Conservation (phyloP, 2,797 vertebrate genomes). For the Eulemur rubriventer region DNA sequence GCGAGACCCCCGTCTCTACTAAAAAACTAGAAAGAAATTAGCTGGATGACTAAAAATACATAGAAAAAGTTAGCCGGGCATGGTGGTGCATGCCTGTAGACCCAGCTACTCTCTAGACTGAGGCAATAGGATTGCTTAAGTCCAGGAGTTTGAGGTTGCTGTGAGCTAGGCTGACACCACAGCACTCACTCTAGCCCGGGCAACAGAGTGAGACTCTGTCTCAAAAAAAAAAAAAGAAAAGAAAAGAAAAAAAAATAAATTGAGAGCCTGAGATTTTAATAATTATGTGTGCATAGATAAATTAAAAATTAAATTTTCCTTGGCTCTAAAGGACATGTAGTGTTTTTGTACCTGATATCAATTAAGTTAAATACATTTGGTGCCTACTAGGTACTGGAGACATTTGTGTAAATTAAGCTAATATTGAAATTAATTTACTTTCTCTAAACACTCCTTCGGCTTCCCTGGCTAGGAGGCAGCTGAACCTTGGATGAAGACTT, state of each 20-base stretch:
- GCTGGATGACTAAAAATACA: too few species aligned
- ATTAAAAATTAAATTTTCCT: not conserved
- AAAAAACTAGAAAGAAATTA: too few species aligned
- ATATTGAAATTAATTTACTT: slow-evolving; percentile 13
- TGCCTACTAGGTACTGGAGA: not conserved
- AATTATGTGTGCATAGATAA: not conserved
- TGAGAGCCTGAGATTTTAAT: slow-evolving; percentile 1
- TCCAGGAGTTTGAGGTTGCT: too few species aligned
- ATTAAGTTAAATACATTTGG: not conserved
- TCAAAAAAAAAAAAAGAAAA: too few species aligned
- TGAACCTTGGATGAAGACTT: not conserved
- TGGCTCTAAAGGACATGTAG: not conserved
- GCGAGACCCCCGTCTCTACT: too few species aligned
- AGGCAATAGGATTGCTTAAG: too few species aligned
- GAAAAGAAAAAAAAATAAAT: not conserved
- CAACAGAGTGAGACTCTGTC: too few species aligned
- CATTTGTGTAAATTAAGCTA: not conserved
- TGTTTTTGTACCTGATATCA: slow-evolving; percentile 34
- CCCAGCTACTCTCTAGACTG: too few species aligned
- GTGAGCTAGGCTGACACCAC: too few species aligned
- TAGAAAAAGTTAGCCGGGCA: too few species aligned
- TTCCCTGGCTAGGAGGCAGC: slow-evolving; percentile 23
- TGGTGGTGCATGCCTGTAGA: too few species aligned
- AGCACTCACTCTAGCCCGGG: too few species aligned
- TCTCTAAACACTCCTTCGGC: not conserved